Evolutionary conservation across 2,113 vertebrate genomes (phyloP), one percentile per base, ranked within the genome.

Genomic region (Trematomus loennbergii): DNA sequence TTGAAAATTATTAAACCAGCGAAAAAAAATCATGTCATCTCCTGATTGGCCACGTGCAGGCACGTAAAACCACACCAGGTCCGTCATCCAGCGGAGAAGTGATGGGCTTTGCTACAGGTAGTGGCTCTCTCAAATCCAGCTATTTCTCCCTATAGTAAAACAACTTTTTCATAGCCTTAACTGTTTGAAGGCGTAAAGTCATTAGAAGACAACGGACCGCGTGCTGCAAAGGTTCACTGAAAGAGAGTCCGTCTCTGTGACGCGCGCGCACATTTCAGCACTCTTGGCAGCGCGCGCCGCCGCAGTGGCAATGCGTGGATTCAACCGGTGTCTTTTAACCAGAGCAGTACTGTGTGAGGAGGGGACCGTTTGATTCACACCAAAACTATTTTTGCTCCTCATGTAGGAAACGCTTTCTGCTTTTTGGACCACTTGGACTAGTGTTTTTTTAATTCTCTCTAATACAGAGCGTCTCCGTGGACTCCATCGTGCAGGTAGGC

Each of bases 321-420:
- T 94, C 93, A 94, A 94, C 93, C 92, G 91, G 92, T 94, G 92
- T 92, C 87, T 91, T 82, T 40, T 13, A 52, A 59, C 22, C 52
- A 48, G 25, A 78, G 60, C 68, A 18, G 78, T 75, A 10, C 64
- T 57, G 74, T 52, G 61, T 54, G 49, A 83, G 49, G 49, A 83
- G 53, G 54, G 22, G 57, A 70, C 18, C 18, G 61, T 58, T 49
- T 46, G 36, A 45, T 8, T 48, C 54, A 45, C 61, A 72, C 61
- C 71, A 54, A 83, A 79, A 60, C 60, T 76, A 16, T 2, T 17
- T 29, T 29, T 60, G 17, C 25, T 49, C 29, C 58, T 64, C 75
- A 75, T 29, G 58, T 71, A 46, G 75, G 49, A 15, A 52, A 57
- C 22, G 22, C 25, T 20, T 3, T 8, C 48, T 15, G 12, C 45